Base-by-base conservation (phyloP, 2,113 vertebrate species). In the Nanorana parkeri region DNA sequence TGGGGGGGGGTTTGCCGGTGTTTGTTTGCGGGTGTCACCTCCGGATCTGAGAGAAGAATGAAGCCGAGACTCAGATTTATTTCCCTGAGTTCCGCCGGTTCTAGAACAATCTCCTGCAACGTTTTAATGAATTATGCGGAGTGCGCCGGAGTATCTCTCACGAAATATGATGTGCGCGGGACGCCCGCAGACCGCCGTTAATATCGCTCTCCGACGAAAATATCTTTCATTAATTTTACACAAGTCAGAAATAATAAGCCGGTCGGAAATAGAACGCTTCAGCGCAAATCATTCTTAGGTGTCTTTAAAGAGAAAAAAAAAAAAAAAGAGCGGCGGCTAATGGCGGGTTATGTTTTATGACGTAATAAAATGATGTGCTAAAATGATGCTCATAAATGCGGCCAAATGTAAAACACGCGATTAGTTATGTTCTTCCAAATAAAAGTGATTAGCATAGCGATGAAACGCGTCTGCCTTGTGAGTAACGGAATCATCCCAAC, bases 361-460 rank as follows among this genome's bases (percentile, higher is more conserved):
- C 84, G 92, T 89, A 93, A 94, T 94, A 94, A 94, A 94, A 94
- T 93, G 91, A 92, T 92, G 91, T 89, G 90, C 92, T 93, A 89
- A 93, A 94, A 94, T 94, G 93, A 93, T 89, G 89, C 91, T 92
- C 93, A 93, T 94, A 94, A 94, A 94, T 92, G 94, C 92, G 92
- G 91, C 87, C 89, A 93, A 94, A 94, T 94, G 92, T 94, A 94
- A 94, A 94, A 90, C 89, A 91, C 92, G 93, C 94, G 92, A 94
- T 94, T 94, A 94, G 94, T 94, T 94, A 94, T 94, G 92, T 94
- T 94, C 94, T 93, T 91, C 91, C 90, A 93, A 93, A 94, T 94
- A 94, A 94, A 94, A 94, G 93, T 93, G 91, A 94, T 94, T 94
- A 94, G 93, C 93, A 94, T 94, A 93, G 91, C 93, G 91, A 94